Conservation (phyloP, 2,888 invertebrate species). For the Timema podura region DNA sequence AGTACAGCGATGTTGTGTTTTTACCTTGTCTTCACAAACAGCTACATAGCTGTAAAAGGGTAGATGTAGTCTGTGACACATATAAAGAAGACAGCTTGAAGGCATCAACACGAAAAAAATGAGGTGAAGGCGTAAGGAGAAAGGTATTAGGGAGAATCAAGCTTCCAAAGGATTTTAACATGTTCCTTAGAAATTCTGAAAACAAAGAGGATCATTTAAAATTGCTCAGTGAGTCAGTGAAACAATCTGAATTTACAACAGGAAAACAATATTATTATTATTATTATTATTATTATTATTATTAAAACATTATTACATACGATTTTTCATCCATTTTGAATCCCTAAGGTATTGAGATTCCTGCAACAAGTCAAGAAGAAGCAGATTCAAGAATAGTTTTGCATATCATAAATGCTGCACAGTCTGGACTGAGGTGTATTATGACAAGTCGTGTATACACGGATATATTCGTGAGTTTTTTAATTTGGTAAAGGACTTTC, state of each 20-base stretch:
- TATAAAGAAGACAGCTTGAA: neutral
- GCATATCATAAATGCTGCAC: neutral
- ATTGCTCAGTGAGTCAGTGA: neutral
- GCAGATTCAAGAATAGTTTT: conserved; percentile 9
- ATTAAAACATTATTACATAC: too few relatives aligned
- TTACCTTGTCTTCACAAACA: conserved; percentile 1
- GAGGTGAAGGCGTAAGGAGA: conserved; percentile 4
- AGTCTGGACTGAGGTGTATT: neutral
- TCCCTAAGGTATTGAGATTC: neutral
- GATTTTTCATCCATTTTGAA: neutral
- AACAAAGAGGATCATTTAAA: neutral
- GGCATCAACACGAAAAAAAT: neutral
- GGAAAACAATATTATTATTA: too few relatives aligned
- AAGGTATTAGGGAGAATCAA: neutral
- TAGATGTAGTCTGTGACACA: neutral
- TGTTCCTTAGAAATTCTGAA: neutral
- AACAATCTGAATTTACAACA: conserved; percentile 1
- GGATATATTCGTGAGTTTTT: conserved; percentile 6
- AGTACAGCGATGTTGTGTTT: neutral
- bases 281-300: too few relatives aligned
- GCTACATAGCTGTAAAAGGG: conserved; percentile 1
- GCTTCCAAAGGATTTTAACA: neutral
- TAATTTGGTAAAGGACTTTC: neutral
- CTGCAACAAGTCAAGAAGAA: neutral
- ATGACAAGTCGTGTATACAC: neutral